Conservation (phyloP, 2,113 vertebrate genomes). For the Dipodomys stephensi region DNA sequence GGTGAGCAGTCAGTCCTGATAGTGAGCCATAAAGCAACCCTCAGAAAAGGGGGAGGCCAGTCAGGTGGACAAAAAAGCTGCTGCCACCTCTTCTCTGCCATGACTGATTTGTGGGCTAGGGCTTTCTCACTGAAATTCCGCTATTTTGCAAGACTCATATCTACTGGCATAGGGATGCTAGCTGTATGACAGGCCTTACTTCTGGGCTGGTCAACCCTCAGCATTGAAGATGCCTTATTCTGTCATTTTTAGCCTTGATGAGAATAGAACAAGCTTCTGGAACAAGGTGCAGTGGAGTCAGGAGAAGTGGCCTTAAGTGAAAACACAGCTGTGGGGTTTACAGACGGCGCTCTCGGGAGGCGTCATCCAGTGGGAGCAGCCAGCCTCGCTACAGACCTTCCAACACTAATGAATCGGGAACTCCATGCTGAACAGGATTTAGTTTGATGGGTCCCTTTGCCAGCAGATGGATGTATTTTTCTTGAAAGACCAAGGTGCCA, state of each 20-base stretch:
- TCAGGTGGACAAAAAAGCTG: background rate
- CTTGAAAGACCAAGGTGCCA: slow-evolving; percentile 88
- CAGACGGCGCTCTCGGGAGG: slow-evolving; percentile 79
- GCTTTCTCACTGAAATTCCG: background rate
- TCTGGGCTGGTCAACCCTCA: slow-evolving; percentile 47
- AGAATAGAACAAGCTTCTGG: slow-evolving; percentile 77
- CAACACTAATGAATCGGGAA: slow-evolving; percentile 85
- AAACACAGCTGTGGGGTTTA: slow-evolving; percentile 86
- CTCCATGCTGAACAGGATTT: slow-evolving; percentile 86
- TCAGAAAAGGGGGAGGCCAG: background rate
- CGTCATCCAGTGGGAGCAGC: slow-evolving; percentile 77
- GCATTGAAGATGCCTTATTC: slow-evolving; percentile 61
- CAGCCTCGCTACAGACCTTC: slow-evolving; percentile 81
- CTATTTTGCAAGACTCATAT: background rate
- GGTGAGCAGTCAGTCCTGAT: background rate
- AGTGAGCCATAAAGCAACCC: background rate
- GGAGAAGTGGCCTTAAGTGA: slow-evolving; percentile 85
- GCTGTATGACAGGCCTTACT: background rate
- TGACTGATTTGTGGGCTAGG: background rate
- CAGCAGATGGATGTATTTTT: slow-evolving; percentile 88
- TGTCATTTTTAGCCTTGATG: slow-evolving; percentile 69
- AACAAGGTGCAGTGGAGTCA: slow-evolving; percentile 76
- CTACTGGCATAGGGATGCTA: background rate
- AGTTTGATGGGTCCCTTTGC: slow-evolving; percentile 81
- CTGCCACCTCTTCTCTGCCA: background rate